Conservation (phyloP, 2,797 vertebrate genomes). For the Stomatorhinus walkeri region DNA sequence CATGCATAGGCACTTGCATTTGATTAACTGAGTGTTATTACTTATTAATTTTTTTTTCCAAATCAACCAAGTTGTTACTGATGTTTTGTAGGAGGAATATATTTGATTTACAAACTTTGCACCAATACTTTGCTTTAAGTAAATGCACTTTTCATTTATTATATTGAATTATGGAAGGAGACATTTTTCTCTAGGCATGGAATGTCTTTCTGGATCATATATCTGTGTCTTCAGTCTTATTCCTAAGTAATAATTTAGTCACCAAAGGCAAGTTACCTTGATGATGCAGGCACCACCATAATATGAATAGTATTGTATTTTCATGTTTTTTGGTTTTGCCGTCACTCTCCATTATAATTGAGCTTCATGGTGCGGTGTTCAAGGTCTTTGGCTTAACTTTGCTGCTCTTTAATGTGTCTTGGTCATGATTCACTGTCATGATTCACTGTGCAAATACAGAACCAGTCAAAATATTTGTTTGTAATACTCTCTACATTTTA, state of each 20-base stretch:
- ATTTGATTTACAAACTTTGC: neutral
- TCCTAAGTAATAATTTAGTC: neutral
- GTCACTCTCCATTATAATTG: neutral
- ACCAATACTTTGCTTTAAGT: neutral
- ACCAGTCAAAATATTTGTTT: neutral
- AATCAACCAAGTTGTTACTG: neutral
- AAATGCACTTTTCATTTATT: neutral
- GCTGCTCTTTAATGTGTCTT: neutral
- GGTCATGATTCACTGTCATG: neutral
- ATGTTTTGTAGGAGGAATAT: neutral
- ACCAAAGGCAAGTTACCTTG: neutral
- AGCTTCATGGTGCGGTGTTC: neutral
- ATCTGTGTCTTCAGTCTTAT: neutral
- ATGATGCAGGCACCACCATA: neutral
- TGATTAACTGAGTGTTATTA: constrained; percentile 5
- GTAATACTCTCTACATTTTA: neutral
- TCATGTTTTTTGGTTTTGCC: neutral
- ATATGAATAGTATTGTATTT: neutral
- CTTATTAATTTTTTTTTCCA: neutral
- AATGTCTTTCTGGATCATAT: neutral
- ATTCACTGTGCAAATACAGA: neutral
- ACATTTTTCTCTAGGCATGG: neutral
- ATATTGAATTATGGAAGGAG: neutral
- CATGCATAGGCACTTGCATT: neutral
- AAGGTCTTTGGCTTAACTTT: neutral